Conservation (phyloP, 1,140 invertebrate species). For the Geopemphigus sp. region DNA sequence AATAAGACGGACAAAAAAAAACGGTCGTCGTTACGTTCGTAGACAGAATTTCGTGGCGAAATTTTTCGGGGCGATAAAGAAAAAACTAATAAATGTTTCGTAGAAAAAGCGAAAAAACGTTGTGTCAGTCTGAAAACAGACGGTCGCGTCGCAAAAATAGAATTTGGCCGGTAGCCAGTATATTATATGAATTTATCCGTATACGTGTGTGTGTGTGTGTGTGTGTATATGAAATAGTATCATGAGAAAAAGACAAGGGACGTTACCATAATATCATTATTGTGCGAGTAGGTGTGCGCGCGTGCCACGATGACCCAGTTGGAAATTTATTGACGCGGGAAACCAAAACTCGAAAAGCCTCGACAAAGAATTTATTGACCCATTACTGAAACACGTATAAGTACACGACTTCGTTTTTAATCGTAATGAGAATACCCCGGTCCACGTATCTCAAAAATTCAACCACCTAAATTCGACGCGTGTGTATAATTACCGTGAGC, state of each 20-base stretch:
- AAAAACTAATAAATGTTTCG: conserved; percentile 21
- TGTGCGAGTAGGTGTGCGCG: not conserved
- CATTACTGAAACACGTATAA: not conserved
- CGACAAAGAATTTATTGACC: not conserved
- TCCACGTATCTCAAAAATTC: no score
- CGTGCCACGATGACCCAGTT: not conserved
- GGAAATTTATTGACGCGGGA: not conserved
- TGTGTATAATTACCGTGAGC: no score
- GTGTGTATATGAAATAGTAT: not conserved
- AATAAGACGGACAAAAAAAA: no score
- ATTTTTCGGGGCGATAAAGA: not conserved
- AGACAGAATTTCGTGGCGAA: not conserved
- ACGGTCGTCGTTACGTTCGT: not conserved
- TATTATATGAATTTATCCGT: not conserved
- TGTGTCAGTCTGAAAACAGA: conserved; percentile 38
- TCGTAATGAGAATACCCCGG: no score
- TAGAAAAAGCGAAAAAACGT: conserved; percentile 24
- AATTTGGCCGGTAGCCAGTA: not conserved
- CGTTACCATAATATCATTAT: conserved; percentile 29
- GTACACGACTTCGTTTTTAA: no score
- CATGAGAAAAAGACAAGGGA: conserved; percentile 29
- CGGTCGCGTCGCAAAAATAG: conserved; percentile 35
- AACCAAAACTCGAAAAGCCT: not conserved
- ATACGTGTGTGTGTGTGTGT: not conserved
- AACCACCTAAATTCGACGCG: no score